Evolutionary conservation across 2,888 invertebrate species (phyloP), one percentile per base, ranked within the genome.

Genomic region (Mayetiola destructor): DNA sequence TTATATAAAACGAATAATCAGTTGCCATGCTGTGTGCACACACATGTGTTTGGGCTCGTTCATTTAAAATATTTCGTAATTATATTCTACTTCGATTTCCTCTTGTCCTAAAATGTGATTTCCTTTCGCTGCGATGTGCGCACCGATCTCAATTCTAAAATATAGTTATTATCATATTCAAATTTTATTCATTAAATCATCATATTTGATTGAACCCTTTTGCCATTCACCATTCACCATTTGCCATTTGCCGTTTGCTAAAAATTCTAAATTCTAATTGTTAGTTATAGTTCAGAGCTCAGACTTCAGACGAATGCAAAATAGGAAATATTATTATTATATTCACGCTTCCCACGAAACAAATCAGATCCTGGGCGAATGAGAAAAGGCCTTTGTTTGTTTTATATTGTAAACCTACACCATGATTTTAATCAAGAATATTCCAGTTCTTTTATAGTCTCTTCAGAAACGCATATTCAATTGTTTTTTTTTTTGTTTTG

Each of bases 41-140:
- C 40, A 21, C 20, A 40, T 40, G 40, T 40, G 40, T 21, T 23
- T 40, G n/a, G n/a, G n/a, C 16, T 39, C 3, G 3, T 20, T 39
- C 39, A 8, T n/a, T n/a, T n/a, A n/a, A n/a, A n/a, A n/a, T n/a
- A n/a, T 23, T 42, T 9, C 14, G 23, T 42, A n/a, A 21, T 42
- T 23, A 12, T 42, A 3, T n/a, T n/a, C 5, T 27, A n/a, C 48
- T 27, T 10, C 27, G 27, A 3, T 27, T 6, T 16, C 27, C 39
- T 5, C 12, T 48, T 48, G 48, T 48, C 27, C 48, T n/a, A 48
- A 48, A 48, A 48, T 48, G 14, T n/a, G 48, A 48, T 48, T 48
- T 48, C 48, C 48, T 23, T 27, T 27, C 1, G n/a, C 27, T 27
- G n/a, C 14, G 27, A 48, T 48, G 2, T 12, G 2, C n/a, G 9